Conservation (phyloP, 2,797 vertebrate genomes). For the Coluber constrictor region DNA sequence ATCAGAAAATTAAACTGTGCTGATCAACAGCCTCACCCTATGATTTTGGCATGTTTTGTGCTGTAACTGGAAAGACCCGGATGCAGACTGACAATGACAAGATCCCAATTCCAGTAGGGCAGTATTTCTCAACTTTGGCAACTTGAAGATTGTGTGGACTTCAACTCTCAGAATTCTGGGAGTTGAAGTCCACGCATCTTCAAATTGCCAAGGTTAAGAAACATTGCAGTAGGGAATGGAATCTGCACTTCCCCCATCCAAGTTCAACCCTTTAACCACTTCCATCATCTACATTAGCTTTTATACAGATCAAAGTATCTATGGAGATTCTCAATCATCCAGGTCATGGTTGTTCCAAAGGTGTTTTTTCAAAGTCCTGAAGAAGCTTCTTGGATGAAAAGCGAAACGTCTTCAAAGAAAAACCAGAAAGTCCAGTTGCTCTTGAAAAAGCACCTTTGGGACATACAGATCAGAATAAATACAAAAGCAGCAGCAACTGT, state of each 20-base stretch:
- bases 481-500: not conserved
- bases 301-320: not conserved
- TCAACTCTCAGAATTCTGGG: not conserved
- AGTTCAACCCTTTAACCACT: not conserved
- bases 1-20: conserved; percentile 13
- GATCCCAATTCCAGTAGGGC: not conserved
- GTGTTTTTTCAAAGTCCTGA: not conserved
- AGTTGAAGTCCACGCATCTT: not conserved
- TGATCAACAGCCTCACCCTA: not conserved
- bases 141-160: not conserved
- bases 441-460: not conserved
- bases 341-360: not conserved
- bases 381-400: not conserved
- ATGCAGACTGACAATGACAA: not conserved
- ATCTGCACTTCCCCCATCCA: not conserved
- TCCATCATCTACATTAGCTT: not conserved
- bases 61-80: not conserved
- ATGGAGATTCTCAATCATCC: too few species aligned
- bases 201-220: not conserved
- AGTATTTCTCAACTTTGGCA: not conserved
- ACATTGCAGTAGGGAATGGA: not conserved
- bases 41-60: not conserved
- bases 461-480: not conserved
- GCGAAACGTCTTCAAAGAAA: not conserved
- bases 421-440: not conserved